These are phyloP conservation scores for Horisme vitalbata DNA, from an alignment of 2,888 invertebrate genomes.

Conservation along the genomic window DNA sequence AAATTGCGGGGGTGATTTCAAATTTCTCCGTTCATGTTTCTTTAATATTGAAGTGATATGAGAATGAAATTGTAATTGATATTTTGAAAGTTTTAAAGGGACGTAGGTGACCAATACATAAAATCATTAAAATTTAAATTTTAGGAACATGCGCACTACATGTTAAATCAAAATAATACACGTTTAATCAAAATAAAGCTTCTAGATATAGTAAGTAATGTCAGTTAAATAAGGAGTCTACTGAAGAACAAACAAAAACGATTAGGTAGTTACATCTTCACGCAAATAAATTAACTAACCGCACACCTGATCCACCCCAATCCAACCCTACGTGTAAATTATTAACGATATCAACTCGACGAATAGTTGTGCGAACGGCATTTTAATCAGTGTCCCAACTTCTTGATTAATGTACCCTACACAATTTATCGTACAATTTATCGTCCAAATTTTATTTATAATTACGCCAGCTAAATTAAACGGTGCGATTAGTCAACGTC, in stretches of 20 bases:
- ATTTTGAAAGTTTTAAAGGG: too few relatives aligned
- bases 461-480: constrained; percentile 80
- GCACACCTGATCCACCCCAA: constrained; percentile 66
- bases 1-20: constrained; percentile 26
- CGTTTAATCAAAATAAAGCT: too few relatives aligned
- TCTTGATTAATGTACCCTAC: constrained; percentile 81
- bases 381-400: constrained; percentile 84
- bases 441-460: constrained; percentile 82
- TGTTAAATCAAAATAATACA: too few relatives aligned
- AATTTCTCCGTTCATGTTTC: constrained; percentile 13
- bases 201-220: too few relatives aligned
- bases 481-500: constrained; percentile 79
- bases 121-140: too few relatives aligned
- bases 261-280: constrained; percentile 27
- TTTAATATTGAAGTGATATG: constrained; percentile 16
- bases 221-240: not conserved
- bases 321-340: constrained; percentile 70
- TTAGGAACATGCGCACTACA: too few relatives aligned
- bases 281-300: constrained; percentile 40
- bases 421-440: constrained; percentile 81
- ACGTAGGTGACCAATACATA: too few relatives aligned
- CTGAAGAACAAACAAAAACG: not conserved
- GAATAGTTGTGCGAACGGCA: constrained; percentile 81
- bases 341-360: constrained; percentile 79
- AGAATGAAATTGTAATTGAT: too few relatives aligned